Evolutionary conservation across 2,888 invertebrate genomes (phyloP).

Genomic region (Drosophila paranaensis): DNA sequence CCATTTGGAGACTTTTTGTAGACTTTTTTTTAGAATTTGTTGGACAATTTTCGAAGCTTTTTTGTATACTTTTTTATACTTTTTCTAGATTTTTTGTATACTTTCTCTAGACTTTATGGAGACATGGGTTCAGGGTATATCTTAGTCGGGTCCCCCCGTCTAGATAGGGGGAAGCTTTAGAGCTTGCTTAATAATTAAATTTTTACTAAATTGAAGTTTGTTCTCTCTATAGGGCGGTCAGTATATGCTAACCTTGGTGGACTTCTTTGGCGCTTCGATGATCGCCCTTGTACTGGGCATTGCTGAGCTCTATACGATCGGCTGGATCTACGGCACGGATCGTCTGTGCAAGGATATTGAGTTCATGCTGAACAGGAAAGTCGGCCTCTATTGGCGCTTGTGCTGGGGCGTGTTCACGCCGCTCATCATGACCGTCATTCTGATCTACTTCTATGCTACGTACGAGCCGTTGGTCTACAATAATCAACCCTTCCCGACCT

Average conservation of each 20-base stretch:
- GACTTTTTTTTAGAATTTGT: too few relatives aligned
- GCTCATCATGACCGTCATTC: slow-evolving; percentile 88
- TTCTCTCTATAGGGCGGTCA: slow-evolving; percentile 88
- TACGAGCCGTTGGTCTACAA: slow-evolving; percentile 88
- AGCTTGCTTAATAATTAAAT: too few relatives aligned
- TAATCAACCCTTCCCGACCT: slow-evolving; percentile 86
- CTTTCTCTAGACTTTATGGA: too few relatives aligned
- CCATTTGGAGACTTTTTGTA: too few relatives aligned
- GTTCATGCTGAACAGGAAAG: slow-evolving; percentile 90
- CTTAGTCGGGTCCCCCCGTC: too few relatives aligned
- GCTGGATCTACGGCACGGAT: slow-evolving; percentile 90
- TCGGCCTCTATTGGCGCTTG: slow-evolving; percentile 90
- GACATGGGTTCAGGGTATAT: too few relatives aligned
- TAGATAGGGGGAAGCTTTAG: too few relatives aligned
- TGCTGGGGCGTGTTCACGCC: slow-evolving; percentile 93
- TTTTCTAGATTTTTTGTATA: too few relatives aligned
- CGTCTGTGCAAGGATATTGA: slow-evolving; percentile 90
- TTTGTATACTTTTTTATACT: too few relatives aligned
- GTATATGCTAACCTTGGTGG: slow-evolving; percentile 89
- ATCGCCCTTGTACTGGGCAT: slow-evolving; percentile 89
- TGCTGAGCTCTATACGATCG: slow-evolving; percentile 88
- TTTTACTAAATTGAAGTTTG: not conserved
- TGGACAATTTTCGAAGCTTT: too few relatives aligned
- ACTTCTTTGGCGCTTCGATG: slow-evolving; percentile 91
- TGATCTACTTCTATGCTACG: slow-evolving; percentile 89